phyloP scores from a whole-genome alignment of 2,797 vertebrate genomes.

The Masticophis lateralis region DNA sequence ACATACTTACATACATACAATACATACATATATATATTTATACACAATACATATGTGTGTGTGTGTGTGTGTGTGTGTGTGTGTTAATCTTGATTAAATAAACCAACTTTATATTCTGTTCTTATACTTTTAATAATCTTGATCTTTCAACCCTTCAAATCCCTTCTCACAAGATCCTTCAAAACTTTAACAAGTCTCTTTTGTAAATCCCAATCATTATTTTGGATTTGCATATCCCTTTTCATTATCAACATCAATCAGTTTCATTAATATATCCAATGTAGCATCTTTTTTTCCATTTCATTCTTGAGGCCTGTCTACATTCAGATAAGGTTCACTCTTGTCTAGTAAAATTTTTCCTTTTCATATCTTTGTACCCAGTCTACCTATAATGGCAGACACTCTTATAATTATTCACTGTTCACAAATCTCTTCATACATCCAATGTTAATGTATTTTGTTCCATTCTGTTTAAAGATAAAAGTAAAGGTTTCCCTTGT shows the following conservation, averaged over 20 bases:
- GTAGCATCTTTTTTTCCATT: background rate
- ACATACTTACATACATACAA: too few relatives aligned
- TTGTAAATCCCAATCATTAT: background rate
- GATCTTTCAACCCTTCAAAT: background rate
- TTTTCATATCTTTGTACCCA: background rate
- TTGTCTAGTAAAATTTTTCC: background rate
- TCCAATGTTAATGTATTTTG: background rate
- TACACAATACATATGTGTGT: too few relatives aligned
- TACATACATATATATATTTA: too few relatives aligned
- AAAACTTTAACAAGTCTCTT: background rate
- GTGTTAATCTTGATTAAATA: background rate
- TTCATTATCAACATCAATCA: background rate
- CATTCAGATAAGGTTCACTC: background rate
- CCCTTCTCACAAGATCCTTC: background rate
- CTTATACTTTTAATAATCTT: background rate
- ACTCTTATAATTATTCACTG: background rate
- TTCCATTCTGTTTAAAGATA: background rate
- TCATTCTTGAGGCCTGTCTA: background rate
- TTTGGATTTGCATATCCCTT: background rate
- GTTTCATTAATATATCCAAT: background rate
- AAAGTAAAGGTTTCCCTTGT: background rate
- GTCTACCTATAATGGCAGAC: background rate
- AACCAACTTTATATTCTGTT: background rate
- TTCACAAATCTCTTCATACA: background rate
- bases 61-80: too few relatives aligned